Conservation (phyloP, 2,888 invertebrate species). For the Bombylius major region DNA sequence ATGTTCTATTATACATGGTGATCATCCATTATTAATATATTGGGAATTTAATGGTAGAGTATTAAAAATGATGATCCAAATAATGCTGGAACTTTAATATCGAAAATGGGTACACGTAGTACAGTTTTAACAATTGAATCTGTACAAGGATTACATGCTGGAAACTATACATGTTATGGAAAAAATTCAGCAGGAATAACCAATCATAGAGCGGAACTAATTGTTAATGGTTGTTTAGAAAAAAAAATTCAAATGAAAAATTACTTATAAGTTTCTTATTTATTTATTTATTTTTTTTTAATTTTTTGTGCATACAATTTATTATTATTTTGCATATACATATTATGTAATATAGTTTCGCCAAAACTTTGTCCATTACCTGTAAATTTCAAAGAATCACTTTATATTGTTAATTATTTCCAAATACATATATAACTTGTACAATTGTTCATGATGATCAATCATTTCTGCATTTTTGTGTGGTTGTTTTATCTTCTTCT, state of each 20-base stretch:
- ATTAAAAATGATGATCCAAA: constrained; percentile 44
- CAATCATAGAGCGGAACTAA: constrained; percentile 50
- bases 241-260: neutral
- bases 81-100: constrained; percentile 35
- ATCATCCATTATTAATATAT: constrained; percentile 59
- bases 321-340: neutral
- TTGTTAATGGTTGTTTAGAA: constrained; percentile 49
- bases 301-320: neutral
- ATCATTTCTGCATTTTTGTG: constrained; percentile 40
- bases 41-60: constrained; percentile 52
- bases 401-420: constrained; percentile 48
- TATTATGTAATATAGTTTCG: constrained; percentile 38
- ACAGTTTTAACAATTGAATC: constrained; percentile 48
- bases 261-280: neutral
- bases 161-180: constrained; percentile 55
- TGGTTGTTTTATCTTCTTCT: neutral
- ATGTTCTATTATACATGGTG: constrained; percentile 61
- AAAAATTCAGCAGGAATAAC: constrained; percentile 50
- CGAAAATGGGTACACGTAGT: constrained; percentile 39
- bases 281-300: neutral
- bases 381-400: constrained; percentile 48
- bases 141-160: constrained; percentile 49
- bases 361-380: constrained; percentile 52
- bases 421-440: constrained; percentile 41
- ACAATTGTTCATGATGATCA: constrained; percentile 65